A percentile compares a stretch with the other conserved stretches of the same genome.
These are phyloP conservation scores for Bradypodion ventrale DNA, from an alignment of 2,797 vertebrate species.

Conservation along the genomic window DNA sequence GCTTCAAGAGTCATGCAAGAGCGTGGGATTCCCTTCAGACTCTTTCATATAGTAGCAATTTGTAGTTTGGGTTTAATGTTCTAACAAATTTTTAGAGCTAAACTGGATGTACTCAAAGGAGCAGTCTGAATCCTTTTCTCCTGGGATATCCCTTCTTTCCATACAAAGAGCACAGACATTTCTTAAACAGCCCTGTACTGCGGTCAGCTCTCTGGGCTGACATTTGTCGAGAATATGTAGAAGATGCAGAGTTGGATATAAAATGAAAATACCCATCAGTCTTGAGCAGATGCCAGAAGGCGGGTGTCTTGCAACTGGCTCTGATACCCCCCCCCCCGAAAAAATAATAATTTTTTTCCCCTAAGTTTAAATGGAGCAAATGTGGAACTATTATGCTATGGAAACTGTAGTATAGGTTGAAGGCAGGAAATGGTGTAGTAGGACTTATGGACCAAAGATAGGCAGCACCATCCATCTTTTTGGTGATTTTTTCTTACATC, in stretches of 20 bases:
- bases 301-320: background rate
- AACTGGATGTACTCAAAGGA: background rate
- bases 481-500: background rate
- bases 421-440: background rate
- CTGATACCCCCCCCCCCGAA: background rate
- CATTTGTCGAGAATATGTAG: background rate
- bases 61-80: background rate
- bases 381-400: background rate
- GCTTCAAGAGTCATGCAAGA: background rate
- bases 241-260: background rate
- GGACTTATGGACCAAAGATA: background rate
- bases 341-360: too few relatives aligned
- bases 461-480: background rate
- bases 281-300: background rate
- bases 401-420: background rate
- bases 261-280: background rate
- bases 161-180: background rate
- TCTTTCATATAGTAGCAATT: background rate
- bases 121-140: background rate
- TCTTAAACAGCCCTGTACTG: too few relatives aligned
- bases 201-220: background rate
- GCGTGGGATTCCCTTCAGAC: background rate
- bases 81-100: background rate
- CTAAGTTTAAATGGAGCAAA: background rate
- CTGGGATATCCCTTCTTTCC: background rate